Evolutionary conservation across 2,888 invertebrate species (phyloP).

Genomic region (Auanema freiburgensis): DNA sequence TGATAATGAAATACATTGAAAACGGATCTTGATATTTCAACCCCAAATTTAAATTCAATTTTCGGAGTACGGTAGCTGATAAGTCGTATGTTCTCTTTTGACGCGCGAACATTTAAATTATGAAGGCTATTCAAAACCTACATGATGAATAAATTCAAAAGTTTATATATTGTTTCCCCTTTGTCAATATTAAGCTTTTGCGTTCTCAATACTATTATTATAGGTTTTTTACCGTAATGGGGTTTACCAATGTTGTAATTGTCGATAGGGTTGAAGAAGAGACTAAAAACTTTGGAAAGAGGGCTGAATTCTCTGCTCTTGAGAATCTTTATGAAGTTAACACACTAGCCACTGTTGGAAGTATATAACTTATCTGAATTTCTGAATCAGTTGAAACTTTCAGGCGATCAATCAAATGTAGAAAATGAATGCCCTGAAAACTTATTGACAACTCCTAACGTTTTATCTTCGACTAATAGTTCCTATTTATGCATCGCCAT

Average conservation of each 20-base stretch:
- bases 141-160: too few species aligned
- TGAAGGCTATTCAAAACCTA: too few species aligned
- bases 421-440: slow-evolving; percentile 14
- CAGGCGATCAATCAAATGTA: slow-evolving; percentile 4
- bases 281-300: neutral
- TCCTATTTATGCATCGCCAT: slow-evolving; percentile 14
- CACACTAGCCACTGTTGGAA: slow-evolving; percentile 1
- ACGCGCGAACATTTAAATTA: too few species aligned
- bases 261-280: slow-evolving; percentile 2
- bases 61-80: too few species aligned
- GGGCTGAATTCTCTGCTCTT: neutral
- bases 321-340: neutral
- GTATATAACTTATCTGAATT: neutral
- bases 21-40: too few species aligned
- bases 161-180: too few species aligned
- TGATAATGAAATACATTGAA: too few species aligned
- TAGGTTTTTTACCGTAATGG: neutral
- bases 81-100: too few species aligned
- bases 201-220: too few species aligned
- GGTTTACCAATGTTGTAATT: neutral
- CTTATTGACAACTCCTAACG: neutral
- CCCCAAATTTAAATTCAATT: too few species aligned
- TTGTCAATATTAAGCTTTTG: too few species aligned
- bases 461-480: slow-evolving; percentile 7
- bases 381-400: neutral